A percentile compares a stretch with the other conserved stretches of the same genome.
Conservation (phyloP, 2,888 invertebrate genomes). For the Nematopogon swammerdamellus region DNA sequence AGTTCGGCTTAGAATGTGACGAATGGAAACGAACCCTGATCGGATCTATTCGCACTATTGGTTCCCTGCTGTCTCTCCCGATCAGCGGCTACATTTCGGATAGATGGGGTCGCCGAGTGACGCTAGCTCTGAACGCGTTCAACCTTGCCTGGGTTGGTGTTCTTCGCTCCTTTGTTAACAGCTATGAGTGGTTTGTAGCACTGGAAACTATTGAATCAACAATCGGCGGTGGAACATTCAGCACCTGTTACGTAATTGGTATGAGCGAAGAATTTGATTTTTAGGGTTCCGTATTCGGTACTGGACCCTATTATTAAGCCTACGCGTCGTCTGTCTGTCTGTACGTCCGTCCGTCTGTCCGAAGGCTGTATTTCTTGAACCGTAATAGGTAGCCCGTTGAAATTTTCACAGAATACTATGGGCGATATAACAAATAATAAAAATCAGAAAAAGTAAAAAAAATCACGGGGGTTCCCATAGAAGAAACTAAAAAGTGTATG, state of each 20-base stretch:
- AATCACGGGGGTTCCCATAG: no score
- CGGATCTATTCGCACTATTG: constrained; percentile 1
- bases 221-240: constrained; percentile 67
- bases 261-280: no score
- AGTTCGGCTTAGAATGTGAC: constrained; percentile 6
- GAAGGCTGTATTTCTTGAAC: no score
- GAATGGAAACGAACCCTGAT: constrained; percentile 6
- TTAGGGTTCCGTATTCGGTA: no score
- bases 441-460: no score
- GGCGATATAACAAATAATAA: no score
- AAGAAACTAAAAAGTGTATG: no score
- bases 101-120: constrained; percentile 4
- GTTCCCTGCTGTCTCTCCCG: background rate
- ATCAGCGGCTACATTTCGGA: constrained; percentile 4
- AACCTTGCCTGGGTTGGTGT: constrained; percentile 38
- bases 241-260: constrained; percentile 72
- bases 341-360: no score
- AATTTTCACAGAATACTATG: no score
- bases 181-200: constrained; percentile 64
- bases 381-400: no score
- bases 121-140: constrained; percentile 2
- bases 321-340: no score
- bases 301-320: no score
- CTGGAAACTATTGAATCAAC: constrained; percentile 72
- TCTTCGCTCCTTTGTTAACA: constrained; percentile 63